These are phyloP conservation scores for Lasaia peninsularis DNA, from an alignment of 1,140 invertebrate genomes.

Conservation along the genomic window DNA sequence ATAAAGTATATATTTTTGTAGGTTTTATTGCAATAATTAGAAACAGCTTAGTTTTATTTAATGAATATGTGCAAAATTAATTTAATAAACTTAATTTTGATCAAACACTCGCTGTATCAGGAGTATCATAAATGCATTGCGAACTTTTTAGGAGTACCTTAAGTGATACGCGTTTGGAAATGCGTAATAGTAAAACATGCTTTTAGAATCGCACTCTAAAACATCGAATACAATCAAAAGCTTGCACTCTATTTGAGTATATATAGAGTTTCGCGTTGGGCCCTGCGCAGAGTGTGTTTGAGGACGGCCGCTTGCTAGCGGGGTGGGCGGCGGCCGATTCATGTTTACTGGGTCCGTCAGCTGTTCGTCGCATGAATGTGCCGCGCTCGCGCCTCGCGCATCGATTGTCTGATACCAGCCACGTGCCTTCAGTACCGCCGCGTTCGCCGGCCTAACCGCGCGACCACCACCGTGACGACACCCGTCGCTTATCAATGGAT, in stretches of 20 bases:
- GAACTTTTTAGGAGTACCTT: no score
- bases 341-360: slow-evolving; percentile 71
- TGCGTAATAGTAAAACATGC: not conserved
- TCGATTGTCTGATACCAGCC: slow-evolving; percentile 64
- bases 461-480: slow-evolving; percentile 27
- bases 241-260: slow-evolving; percentile 15
- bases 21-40: no score
- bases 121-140: no score
- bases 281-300: slow-evolving; percentile 56
- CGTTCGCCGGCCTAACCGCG: slow-evolving; percentile 43
- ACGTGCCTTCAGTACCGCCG: slow-evolving; percentile 56
- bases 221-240: not conserved
- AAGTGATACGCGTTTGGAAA: no score
- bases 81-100: no score
- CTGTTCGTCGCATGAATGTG: slow-evolving; percentile 69
- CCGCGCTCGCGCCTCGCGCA: slow-evolving; percentile 54
- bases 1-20: no score
- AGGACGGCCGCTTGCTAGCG: slow-evolving; percentile 34
- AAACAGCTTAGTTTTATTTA: no score
- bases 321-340: slow-evolving; percentile 52
- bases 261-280: slow-evolving; percentile 17
- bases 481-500: slow-evolving; percentile 54
- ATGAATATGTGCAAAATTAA: no score
- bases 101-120: no score
- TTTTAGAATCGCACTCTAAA: no score